phyloP scores from a whole-genome alignment of 1,140 invertebrate species.

The Elymnias hypermnestra region DNA sequence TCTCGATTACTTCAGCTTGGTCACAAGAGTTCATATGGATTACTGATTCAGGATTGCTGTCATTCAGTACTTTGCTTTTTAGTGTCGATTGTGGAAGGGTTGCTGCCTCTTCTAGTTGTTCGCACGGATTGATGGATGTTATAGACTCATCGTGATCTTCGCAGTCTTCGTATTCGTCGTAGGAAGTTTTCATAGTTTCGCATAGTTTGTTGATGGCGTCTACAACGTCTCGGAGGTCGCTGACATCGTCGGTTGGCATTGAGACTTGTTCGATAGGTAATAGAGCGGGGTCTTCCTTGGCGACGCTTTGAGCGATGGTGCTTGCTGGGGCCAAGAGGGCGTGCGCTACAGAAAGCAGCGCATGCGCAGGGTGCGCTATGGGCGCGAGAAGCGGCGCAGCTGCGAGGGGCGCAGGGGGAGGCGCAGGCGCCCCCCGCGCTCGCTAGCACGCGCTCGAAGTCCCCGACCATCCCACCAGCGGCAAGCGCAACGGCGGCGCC shows the following conservation, averaged over 20 bases:
- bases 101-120: too few species aligned
- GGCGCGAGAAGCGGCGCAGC: slow-evolving; percentile 34
- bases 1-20: too few species aligned
- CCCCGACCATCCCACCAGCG: slow-evolving; percentile 54
- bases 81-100: too few species aligned
- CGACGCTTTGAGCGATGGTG: slow-evolving; percentile 32
- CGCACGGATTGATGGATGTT: too few species aligned
- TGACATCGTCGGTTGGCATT: slow-evolving; percentile 52
- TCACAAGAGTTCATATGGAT: too few species aligned
- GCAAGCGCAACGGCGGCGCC: slow-evolving; percentile 52
- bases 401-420: slow-evolving; percentile 17
- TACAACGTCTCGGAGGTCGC: slow-evolving; percentile 69
- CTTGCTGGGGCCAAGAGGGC: slow-evolving; percentile 44
- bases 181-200: slow-evolving; percentile 67
- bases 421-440: slow-evolving; percentile 43
- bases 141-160: too few species aligned
- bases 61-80: too few species aligned
- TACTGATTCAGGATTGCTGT: too few species aligned
- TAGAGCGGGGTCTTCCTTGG: slow-evolving; percentile 10
- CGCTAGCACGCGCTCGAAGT: slow-evolving; percentile 66
- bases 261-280: slow-evolving; percentile 52
- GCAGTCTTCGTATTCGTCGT: slow-evolving; percentile 32
- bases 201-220: slow-evolving; percentile 72
- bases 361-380: slow-evolving; percentile 51
- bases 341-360: slow-evolving; percentile 51